Evolutionary conservation across 2,797 vertebrate species (phyloP).

Genomic region (Mus minutoides): DNA sequence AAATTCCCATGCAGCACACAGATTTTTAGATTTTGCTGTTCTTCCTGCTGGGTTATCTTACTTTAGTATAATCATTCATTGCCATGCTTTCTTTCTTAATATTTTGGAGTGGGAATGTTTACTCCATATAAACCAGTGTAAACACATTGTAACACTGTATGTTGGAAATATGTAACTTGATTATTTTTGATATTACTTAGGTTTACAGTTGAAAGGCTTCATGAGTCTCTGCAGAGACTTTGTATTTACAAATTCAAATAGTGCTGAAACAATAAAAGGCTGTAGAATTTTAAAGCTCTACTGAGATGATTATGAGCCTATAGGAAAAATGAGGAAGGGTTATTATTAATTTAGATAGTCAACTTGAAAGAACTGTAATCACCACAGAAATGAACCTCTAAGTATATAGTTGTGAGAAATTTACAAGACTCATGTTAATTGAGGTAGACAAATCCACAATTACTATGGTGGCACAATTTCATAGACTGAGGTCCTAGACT

Average conservation of each 20-base stretch:
- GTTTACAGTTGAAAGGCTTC: not conserved
- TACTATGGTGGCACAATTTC: not conserved
- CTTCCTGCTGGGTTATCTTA: not conserved
- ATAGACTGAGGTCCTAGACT: not conserved
- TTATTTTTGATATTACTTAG: not conserved
- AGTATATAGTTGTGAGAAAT: not conserved
- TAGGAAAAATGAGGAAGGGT: too few relatives aligned
- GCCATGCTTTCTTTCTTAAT: not conserved
- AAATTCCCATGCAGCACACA: not conserved
- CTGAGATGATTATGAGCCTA: not conserved
- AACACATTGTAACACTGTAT: not conserved
- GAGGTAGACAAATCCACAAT: not conserved
- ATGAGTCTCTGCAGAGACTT: not conserved
- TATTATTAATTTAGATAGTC: not conserved
- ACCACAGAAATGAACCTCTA: not conserved
- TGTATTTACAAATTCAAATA: not conserved
- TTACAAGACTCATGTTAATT: not conserved
- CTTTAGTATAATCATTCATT: not conserved
- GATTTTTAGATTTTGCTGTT: not conserved
- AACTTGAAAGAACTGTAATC: not conserved
- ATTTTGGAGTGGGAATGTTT: not conserved
- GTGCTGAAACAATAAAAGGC: not conserved
- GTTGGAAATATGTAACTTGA: not conserved
- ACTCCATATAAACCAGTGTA: not conserved
- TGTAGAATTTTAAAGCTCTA: not conserved